phyloP scores from a whole-genome alignment of 2,888 invertebrate species.

The Drosophila macrospina region DNA sequence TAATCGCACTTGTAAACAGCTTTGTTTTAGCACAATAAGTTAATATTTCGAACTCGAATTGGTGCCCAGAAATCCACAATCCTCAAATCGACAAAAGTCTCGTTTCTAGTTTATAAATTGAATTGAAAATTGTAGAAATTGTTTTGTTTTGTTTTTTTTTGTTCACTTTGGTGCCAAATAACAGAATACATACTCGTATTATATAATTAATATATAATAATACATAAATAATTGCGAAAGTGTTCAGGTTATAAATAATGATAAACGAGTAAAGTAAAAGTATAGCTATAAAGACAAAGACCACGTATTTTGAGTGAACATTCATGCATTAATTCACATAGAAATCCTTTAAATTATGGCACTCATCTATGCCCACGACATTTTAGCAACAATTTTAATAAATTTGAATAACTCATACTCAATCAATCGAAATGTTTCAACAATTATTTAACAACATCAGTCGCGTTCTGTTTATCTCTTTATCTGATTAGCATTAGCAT shows the following conservation, averaged over 20 bases:
- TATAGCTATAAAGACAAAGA: slow-evolving; percentile 62
- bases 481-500: not conserved
- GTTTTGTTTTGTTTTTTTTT: slow-evolving; percentile 21
- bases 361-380: slow-evolving; percentile 44
- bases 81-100: slow-evolving; percentile 30
- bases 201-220: slow-evolving; percentile 51
- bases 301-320: slow-evolving; percentile 17
- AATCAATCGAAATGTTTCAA: slow-evolving; percentile 41
- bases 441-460: slow-evolving; percentile 56
- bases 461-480: slow-evolving; percentile 28
- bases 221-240: slow-evolving; percentile 57
- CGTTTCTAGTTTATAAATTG: slow-evolving; percentile 53
- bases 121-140: slow-evolving; percentile 41
- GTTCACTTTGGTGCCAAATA: slow-evolving; percentile 75
- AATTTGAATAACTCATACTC: slow-evolving; percentile 76
- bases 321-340: slow-evolving; percentile 29
- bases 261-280: slow-evolving; percentile 38
- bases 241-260: slow-evolving; percentile 62
- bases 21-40: slow-evolving; percentile 74
- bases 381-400: slow-evolving; percentile 82
- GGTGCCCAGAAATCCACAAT: slow-evolving; percentile 31
- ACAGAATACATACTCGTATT: slow-evolving; percentile 45
- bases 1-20: slow-evolving; percentile 68
- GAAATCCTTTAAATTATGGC: slow-evolving; percentile 41
- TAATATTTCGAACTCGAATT: slow-evolving; percentile 37